Evolutionary conservation across 2,888 invertebrate species (phyloP).

Genomic region (Seira sanloemensis): DNA sequence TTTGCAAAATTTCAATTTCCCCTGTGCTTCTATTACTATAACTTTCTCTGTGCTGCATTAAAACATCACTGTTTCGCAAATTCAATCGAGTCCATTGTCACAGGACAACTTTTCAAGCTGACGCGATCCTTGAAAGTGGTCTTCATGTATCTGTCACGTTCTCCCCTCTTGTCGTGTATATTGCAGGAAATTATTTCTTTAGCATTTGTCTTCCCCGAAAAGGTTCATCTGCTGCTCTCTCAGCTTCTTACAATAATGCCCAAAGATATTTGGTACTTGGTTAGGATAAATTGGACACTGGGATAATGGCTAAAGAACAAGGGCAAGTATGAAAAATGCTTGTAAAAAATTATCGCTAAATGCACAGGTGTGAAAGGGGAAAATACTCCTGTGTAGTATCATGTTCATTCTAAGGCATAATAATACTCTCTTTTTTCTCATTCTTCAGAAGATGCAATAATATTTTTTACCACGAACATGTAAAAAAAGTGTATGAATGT

Average conservation of each 20-base stretch:
- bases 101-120: neutral
- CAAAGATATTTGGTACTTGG: neutral
- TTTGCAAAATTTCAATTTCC: neutral
- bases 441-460: neutral
- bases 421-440: neutral
- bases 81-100: neutral
- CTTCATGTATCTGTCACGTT: conserved; percentile 4
- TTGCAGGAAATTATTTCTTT: conserved; percentile 30
- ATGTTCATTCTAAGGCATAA: neutral
- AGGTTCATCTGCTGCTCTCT: conserved; percentile 12
- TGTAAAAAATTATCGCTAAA: conserved; percentile 24
- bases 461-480: neutral
- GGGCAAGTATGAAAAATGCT: conserved; percentile 6
- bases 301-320: neutral
- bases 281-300: too few relatives aligned
- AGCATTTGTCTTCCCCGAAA: neutral
- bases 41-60: neutral
- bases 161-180: conserved; percentile 12
- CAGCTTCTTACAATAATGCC: neutral
- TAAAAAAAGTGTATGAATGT: too few relatives aligned
- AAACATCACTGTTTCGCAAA: neutral
- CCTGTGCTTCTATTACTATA: neutral
- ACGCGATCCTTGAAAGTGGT: too few relatives aligned
- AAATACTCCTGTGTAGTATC: neutral
- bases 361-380: conserved; percentile 47